Percentiles rank a stretch among this genome's conserved stretches.
Conservation (phyloP, 2,888 invertebrate genomes). For the Orchesellides sinensis region DNA sequence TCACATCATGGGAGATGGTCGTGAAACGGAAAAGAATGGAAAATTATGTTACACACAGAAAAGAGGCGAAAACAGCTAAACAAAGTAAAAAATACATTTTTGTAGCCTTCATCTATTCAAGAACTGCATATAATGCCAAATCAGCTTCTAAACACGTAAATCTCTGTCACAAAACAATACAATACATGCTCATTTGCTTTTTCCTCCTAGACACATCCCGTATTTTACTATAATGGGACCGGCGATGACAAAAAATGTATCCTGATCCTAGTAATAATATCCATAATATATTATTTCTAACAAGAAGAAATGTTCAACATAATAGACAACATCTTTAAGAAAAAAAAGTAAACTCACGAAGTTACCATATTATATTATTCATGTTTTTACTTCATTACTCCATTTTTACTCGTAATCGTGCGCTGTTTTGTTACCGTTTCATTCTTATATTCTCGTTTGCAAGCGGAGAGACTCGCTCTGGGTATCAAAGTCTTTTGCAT, state of each 20-base stretch:
- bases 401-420: neutral
- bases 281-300: neutral
- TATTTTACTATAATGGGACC: neutral
- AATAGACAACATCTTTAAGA: conserved; percentile 4
- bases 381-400: conserved; percentile 22
- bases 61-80: no score
- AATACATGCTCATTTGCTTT: conserved; percentile 48
- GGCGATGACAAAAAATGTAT: no score
- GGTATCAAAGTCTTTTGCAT: no score
- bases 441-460: no score
- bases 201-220: conserved; percentile 38
- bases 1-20: neutral
- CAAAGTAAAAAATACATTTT: no score
- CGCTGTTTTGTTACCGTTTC: no score
- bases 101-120: no score
- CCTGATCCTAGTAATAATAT: no score
- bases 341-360: conserved; percentile 7
- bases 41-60: no score
- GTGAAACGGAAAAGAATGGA: conserved; percentile 7
- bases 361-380: neutral
- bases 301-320: conserved; percentile 1
- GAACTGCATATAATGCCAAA: conserved; percentile 65
- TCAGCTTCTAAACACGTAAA: conserved; percentile 63
- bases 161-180: conserved; percentile 67
- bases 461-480: neutral